Base-by-base conservation (phyloP, 2,797 vertebrate genomes). In the Cottoperca gobio region DNA sequence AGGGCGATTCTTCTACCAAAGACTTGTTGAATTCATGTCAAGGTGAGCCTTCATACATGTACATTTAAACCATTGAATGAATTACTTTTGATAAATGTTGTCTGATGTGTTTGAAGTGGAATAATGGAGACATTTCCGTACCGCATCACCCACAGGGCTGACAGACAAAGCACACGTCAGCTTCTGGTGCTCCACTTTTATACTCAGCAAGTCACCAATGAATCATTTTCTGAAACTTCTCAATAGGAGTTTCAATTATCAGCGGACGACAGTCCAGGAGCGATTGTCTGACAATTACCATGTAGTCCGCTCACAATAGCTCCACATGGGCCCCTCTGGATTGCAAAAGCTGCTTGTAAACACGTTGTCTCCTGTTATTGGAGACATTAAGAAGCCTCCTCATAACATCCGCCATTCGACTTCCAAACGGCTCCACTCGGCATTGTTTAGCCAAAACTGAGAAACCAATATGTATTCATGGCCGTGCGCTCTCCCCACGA, bases 1-100 rank as follows among this genome's bases (percentile, higher is more conserved):
- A 99, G 98, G 94, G 13, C 92, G 95, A 39, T 99, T 99, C 93
- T 99, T 99, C 95, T 99, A 97, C 89, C 98, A 96, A 89, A 95
- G 97, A 78, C 94, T 99, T 82, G 97, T 98, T 91, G 97, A 99
- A 86, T 99, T 97, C 91, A 99, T 99, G 98, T 95, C 97, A 79
- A 99, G 98, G 98, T 99, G 88, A 83, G 67, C 3, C 8, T 17
- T 17, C 19, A 13, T 16, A n/a, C 21, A n/a, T 55, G 6, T 12
- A 10, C 21, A 43, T 48, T 60, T 57, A 48, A 21, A 43, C 42
- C 10, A 13, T 0, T 52, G 0, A 4, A n/a, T 55, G 14, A 43
- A 7, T 23, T 14, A 28, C 19, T 50, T 45, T 31, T 37, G 16
- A 55, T 53, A 33, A 42, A 42, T 68, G 21, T n/a, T 16, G 37